Evolutionary conservation across 2,888 invertebrate species (phyloP), one percentile per base, ranked within the genome.

Genomic region (Eupithecia abbreviata): DNA sequence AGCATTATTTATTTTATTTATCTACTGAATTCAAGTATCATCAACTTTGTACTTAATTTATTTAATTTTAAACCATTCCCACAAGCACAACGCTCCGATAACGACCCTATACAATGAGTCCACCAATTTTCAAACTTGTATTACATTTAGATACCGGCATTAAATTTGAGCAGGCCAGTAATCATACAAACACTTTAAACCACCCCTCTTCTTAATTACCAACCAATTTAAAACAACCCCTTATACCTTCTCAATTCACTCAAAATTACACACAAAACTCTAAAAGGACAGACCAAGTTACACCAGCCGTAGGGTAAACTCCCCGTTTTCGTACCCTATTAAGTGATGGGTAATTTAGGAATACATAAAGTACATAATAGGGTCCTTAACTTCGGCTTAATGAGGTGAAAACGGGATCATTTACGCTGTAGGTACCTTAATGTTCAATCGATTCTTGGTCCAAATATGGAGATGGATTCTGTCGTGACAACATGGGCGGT

Each of bases 321-420:
- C 92, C 92, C 90, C 82, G 85, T 85, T 85, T 84, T 87, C 87
- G 89, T 88, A 90, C 91, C 92, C 92, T 92, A 92, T 94, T 93
- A 94, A 94, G 93, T 93, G 93, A 94, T 93, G 93, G 93, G 93
- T 93, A 95, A 95, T 95, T 95, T 94, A 94, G 93, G 89, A 93
- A 93, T 94, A 94, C 93, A 94, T 93, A 95, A 94, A 95, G 94
- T 95, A 94, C 92, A 94, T 94, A 95, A 95, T 94, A 93, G 94
- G 92, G 88, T 90, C 92, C 93, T 94, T 92, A 93, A 92, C 92
- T 91, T 87, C 88, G 86, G 89, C 88, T 92, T 93, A 95, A 95
- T 94, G 94, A 94, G 93, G 93, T 93, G 94, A 91, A 92, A 94
- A 94, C 91, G 89, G 93, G 91, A 87, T 85, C 91, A 90, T 89